Evolutionary conservation across 2,113 vertebrate genomes (phyloP), one percentile per base, ranked within the genome.

Genomic region (Astur gentilis): DNA sequence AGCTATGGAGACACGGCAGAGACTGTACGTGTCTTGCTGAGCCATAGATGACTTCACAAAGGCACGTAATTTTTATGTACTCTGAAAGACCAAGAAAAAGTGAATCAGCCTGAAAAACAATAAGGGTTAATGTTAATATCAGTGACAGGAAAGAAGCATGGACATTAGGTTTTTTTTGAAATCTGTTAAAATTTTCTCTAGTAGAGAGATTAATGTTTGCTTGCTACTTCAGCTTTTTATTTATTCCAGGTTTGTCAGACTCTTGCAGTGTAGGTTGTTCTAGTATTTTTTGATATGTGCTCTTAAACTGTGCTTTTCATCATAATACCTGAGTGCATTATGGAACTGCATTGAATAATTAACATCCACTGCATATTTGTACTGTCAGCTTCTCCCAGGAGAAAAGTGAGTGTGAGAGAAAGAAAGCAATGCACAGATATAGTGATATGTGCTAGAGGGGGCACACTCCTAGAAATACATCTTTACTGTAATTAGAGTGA

Each of bases 271-370:
- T 83, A 40, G 26, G 38, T 49, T 87, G 81, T 64, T 91, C 71
- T 85, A 23, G 50, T 82, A 66, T 79, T 89, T 95, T 90, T 76
- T 32, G 40, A 44, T 87, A 65, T 77, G 23, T 77, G 62, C 62
- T 83, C 14, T 95, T 95, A 87, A 66, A 66, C 36, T 76, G 54
- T 49, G 32, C 62, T 96, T 93, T 85, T 82, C 50, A 4, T 91
- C 70, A 27, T 90, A 90, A 72, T 65, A 95, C 77, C 84, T 66
- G 65, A 85, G 57, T 40, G 71, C 77, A 62, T 66, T 70, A 61
- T 29, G 64, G 66, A 83, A 83, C 75, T 66, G 42, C 52, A 36
- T 19, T 90, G 78, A 91, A 89, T 90, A 95, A 97, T 94, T 94
- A 94, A 91, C 82, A 93, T 89, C 78, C 29, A 17, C 50, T 65